Evolutionary conservation across 2,888 invertebrate genomes (phyloP).

Genomic region (Lycaena phlaeas): DNA sequence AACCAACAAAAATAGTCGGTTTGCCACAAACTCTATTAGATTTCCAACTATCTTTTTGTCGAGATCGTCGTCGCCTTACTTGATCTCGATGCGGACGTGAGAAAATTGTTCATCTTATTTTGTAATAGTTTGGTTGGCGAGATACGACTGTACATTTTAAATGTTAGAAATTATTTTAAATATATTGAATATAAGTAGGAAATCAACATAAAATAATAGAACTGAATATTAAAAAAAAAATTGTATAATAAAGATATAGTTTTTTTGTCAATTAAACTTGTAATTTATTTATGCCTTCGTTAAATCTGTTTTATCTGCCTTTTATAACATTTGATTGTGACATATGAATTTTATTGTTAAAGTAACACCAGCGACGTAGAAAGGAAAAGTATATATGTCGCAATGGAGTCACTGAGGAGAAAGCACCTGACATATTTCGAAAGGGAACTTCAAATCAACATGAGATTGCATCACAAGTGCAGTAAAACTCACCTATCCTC

Average conservation of each 20-base stretch:
- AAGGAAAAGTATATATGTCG: conserved; percentile 68
- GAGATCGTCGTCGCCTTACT: conserved; percentile 61
- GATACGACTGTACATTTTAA: neutral
- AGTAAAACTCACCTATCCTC: conserved; percentile 37
- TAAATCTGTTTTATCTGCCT: neutral
- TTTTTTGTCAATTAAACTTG: too few relatives aligned
- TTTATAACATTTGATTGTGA: too few relatives aligned
- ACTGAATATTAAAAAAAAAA: too few relatives aligned
- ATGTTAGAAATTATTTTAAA: conserved; percentile 1
- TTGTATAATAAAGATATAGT: too few relatives aligned
- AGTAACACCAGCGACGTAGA: conserved; percentile 41
- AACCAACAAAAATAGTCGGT: conserved; percentile 63
- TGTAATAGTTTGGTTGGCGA: conserved; percentile 29
- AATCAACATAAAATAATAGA: neutral
- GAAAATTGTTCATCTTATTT: conserved; percentile 61
- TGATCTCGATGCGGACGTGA: conserved; percentile 63
- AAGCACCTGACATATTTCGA: conserved; percentile 60
- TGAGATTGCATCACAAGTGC: conserved; percentile 21
- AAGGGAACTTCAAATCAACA: conserved; percentile 62
- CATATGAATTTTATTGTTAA: conserved; percentile 12
- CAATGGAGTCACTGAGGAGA: conserved; percentile 57
- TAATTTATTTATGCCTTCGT: too few relatives aligned
- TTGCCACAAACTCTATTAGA: conserved; percentile 69
- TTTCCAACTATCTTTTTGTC: conserved; percentile 66
- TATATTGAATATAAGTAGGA: neutral